Evolutionary conservation across 2,888 invertebrate genomes (phyloP).

Genomic region (Meta bourneti): DNA sequence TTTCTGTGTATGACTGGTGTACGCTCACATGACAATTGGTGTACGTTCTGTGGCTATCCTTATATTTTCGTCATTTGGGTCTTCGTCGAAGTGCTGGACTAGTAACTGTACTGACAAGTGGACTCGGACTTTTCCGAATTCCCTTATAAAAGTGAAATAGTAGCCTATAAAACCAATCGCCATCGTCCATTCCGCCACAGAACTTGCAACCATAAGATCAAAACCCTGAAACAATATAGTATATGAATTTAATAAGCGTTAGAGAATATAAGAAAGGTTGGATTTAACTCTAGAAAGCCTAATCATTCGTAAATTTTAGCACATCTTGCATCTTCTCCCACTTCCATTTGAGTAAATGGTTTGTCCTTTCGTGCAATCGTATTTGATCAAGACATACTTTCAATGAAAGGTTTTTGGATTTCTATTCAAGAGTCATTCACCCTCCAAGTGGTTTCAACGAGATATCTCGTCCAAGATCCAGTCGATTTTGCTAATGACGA

Average conservation of each 20-base stretch:
- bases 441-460: too few species aligned
- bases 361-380: too few species aligned
- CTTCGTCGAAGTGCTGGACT: slow-evolving; percentile 72
- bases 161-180: slow-evolving; percentile 61
- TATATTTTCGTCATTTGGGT: slow-evolving; percentile 21
- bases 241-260: background rate
- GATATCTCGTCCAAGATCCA: too few species aligned
- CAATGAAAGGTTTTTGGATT: too few species aligned
- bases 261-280: background rate
- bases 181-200: slow-evolving; percentile 71
- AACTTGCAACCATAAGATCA: slow-evolving; percentile 42
- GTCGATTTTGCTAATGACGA: too few species aligned
- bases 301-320: background rate
- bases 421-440: too few species aligned
- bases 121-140: slow-evolving; percentile 63
- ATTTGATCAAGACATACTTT: too few species aligned
- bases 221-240: slow-evolving; percentile 56
- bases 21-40: slow-evolving; percentile 47
- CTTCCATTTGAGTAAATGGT: too few species aligned
- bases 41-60: slow-evolving; percentile 45
- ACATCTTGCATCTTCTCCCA: too few species aligned
- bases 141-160: slow-evolving; percentile 70
- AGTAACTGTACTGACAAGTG: slow-evolving; percentile 60
- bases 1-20: background rate
- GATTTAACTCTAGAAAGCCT: background rate